Evolutionary conservation across 2,888 invertebrate species (phyloP).

Genomic region (Amphiduros pacificus): DNA sequence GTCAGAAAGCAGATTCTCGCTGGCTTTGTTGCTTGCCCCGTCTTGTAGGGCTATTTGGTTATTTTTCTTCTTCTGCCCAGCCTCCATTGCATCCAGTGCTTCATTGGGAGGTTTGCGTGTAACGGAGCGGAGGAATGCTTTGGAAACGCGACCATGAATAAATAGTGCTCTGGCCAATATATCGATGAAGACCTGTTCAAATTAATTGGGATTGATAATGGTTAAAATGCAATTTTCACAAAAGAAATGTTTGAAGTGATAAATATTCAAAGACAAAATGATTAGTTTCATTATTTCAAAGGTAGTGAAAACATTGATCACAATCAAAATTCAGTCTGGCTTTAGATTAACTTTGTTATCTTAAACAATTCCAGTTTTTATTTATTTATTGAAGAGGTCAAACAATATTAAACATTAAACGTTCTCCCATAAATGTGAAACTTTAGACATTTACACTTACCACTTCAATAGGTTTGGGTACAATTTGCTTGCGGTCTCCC

Average conservation of each 20-base stretch:
- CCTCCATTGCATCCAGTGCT: not conserved
- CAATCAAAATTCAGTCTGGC: not conserved
- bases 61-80: not conserved
- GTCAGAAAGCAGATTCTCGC: not conserved
- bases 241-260: not conserved
- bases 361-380: not conserved
- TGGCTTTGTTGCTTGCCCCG: not conserved
- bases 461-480: conserved; percentile 1
- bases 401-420: not conserved
- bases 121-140: too few relatives aligned
- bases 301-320: too few relatives aligned
- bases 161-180: conserved; percentile 7
- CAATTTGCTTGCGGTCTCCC: conserved; percentile 2
- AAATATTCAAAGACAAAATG: not conserved
- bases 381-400: not conserved
- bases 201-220: not conserved
- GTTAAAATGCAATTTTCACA: not conserved
- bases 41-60: too few relatives aligned
- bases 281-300: not conserved
- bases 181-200: conserved; percentile 14
- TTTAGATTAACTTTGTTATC: not conserved
- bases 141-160: conserved; percentile 3
- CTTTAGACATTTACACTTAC: too few relatives aligned
- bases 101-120: not conserved
- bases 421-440: too few relatives aligned